Base-by-base conservation (phyloP, 1,140 invertebrate genomes). In the Tetraneura akinire region DNA sequence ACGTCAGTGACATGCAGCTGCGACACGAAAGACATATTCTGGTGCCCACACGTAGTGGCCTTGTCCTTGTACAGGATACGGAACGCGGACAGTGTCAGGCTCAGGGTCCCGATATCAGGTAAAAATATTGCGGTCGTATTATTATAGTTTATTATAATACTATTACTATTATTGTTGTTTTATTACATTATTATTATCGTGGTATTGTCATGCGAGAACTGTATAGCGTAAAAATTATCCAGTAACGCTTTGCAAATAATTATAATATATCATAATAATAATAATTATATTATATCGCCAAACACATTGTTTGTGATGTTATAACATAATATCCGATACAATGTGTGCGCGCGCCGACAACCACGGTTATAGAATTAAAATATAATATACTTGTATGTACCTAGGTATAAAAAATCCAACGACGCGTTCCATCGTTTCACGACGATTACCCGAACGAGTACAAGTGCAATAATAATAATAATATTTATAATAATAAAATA, bases 31-130 rank as follows among this genome's bases (percentile, higher is more conserved):
- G 92, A 94, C 85, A 94, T 94, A 83, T 94, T 94, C 86, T 97
- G 95, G 95, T 97, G 95, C 87, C 92, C 94, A 84, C 95, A 97
- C 86, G 92, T 96, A 64, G 94, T 96, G 29, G 95, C 95, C 42
- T 88, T 96, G 68, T 93, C 94, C 81, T 87, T 97, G 49, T 94
- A 94, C 86, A 88, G 95, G 84, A 96, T 97, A 85, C 87, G 94
- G 84, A 93, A 96, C 88, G 90, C 93, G 62, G 89, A 92, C 82
- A 90, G 87, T 82, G 92, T 96, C 80, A 89, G 92, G 82, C 88
- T 94, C 49, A 87, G 94, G 81, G 93, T 94, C 84, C 94, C 94
- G 84, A 95, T 96, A 85, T 96, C 94, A 88, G 91, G 91, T 92
- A 85, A 87, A 85, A 83, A 62, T 29, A 23, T 66, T 42, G 21